Conservation (phyloP, 2,888 invertebrate species). For the Caenorhabditis plicata region DNA sequence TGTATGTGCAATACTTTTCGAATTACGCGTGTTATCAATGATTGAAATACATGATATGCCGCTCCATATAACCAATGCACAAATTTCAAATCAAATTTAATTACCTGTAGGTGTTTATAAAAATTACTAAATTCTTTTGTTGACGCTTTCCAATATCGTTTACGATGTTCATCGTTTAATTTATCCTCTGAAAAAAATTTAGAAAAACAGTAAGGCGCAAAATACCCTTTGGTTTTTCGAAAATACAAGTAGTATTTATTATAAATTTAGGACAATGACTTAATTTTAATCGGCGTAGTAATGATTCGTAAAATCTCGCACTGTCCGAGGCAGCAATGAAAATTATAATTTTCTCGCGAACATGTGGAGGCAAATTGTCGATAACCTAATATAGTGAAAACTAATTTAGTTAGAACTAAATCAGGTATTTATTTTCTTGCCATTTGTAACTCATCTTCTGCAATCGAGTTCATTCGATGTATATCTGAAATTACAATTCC, state of each 20-base stretch:
- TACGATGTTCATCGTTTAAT: constrained; percentile 38
- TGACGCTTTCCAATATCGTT: constrained; percentile 42
- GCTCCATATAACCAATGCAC: too few relatives aligned
- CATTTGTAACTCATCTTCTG: constrained; percentile 46
- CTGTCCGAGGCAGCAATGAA: constrained; percentile 43
- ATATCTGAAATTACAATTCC: constrained; percentile 45
- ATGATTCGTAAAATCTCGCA: constrained; percentile 13
- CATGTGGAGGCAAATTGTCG: constrained; percentile 22
- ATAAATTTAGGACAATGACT: constrained; percentile 23
- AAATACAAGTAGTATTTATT: constrained; percentile 37
- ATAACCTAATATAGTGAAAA: constrained; percentile 9
- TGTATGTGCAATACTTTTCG: too few relatives aligned
- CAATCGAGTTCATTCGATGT: constrained; percentile 38
- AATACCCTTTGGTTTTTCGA: constrained; percentile 33
- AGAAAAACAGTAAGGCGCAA: neutral
- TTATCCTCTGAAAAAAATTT: constrained; percentile 32
- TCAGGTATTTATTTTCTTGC: constrained; percentile 8
- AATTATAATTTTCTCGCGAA: constrained; percentile 26
- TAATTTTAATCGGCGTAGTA: constrained; percentile 27
- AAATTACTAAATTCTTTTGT: constrained; percentile 37
- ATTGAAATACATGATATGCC: too few relatives aligned
- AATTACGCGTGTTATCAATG: too few relatives aligned
- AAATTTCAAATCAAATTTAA: neutral
- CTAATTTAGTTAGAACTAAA: neutral
- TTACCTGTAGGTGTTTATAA: constrained; percentile 19